Conservation (phyloP, 2,113 vertebrate genomes). For the Tauraco erythrolophus region DNA sequence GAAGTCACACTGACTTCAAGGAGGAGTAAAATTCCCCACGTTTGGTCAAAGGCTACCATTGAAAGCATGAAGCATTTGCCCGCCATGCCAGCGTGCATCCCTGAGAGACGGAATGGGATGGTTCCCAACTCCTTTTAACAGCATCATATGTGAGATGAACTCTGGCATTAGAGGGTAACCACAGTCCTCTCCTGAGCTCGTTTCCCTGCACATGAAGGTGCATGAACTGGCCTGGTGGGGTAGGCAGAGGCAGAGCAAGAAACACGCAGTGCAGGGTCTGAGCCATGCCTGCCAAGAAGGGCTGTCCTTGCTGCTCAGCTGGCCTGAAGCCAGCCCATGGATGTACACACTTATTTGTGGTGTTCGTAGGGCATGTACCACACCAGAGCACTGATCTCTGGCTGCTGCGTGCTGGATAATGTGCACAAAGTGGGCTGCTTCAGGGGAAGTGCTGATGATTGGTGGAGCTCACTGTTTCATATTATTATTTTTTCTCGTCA, state of each 20-base stretch:
- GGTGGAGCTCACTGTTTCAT: neutral
- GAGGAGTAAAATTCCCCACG: accelerated
- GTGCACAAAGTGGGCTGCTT: accelerated
- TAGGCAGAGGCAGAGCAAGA: neutral
- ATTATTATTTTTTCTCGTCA: neutral
- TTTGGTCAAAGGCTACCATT: neutral
- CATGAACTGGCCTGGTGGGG: neutral
- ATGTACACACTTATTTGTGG: accelerated
- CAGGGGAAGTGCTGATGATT: too few species aligned
- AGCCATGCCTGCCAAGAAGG: neutral
- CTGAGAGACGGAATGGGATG: neutral
- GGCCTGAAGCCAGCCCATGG: too few species aligned
- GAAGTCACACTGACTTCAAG: neutral
- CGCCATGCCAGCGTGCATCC: neutral
- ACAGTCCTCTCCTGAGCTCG: accelerated
- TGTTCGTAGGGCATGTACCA: neutral
- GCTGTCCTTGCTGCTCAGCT: accelerated
- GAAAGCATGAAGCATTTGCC: neutral
- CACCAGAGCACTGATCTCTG: neutral
- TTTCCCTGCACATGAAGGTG: accelerated
- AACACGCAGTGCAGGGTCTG: accelerated
- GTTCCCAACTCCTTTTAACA: neutral
- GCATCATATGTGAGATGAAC: too few species aligned
- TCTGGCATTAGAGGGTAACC: neutral
- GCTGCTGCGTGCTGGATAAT: accelerated